These are phyloP conservation scores for Perca fluviatilis DNA, from an alignment of 2,113 vertebrate genomes.

Conservation along the genomic window DNA sequence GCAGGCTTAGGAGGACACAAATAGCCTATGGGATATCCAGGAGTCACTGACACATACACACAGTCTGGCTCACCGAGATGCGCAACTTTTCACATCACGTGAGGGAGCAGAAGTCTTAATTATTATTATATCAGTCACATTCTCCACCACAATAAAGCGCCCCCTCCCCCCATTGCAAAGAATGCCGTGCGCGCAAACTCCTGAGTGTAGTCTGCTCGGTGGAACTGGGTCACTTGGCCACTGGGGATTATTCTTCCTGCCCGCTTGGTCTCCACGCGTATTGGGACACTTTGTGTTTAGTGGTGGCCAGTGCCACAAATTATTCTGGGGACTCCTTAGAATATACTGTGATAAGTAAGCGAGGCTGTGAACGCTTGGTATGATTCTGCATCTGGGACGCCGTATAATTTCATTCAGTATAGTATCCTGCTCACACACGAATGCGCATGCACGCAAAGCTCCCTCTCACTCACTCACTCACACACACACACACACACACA, in stretches of 20 bases:
- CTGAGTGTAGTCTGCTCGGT: constrained; percentile 25
- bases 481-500: not conserved
- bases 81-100: constrained; percentile 40
- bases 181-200: constrained; percentile 64
- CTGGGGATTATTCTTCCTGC: constrained; percentile 72
- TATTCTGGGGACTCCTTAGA: not conserved
- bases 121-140: constrained; percentile 18
- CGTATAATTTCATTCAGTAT: constrained; percentile 38
- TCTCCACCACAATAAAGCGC: constrained; percentile 2
- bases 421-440: constrained; percentile 30
- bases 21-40: constrained; percentile 53
- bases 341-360: constrained; percentile 13
- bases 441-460: constrained; percentile 17
- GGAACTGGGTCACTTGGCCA: constrained; percentile 83
- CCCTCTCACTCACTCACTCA: no score
- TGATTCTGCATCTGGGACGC: constrained; percentile 37
- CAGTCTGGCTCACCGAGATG: constrained; percentile 8
- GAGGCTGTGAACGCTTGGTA: not conserved
- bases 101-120: constrained; percentile 30
- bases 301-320: constrained; percentile 27
- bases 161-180: not conserved
- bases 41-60: constrained; percentile 18
- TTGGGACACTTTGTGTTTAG: constrained; percentile 42
- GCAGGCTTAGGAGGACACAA: constrained; percentile 54
- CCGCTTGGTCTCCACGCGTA: constrained; percentile 44